Base-by-base conservation (phyloP, 2,888 invertebrate species). In the Rhorus exstirpatorius region DNA sequence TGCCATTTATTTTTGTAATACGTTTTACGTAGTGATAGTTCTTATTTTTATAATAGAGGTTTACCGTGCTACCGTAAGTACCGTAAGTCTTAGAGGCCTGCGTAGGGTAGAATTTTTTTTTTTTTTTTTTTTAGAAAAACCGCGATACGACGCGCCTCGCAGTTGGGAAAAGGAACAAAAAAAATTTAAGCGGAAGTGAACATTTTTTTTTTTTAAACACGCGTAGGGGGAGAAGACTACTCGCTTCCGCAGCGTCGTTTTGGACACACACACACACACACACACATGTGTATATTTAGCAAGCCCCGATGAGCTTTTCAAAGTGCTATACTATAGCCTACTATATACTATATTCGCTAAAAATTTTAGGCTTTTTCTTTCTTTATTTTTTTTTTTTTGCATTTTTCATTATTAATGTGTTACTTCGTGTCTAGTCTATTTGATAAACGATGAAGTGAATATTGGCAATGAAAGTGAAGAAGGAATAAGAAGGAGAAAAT, bases 11-110 rank as follows among this genome's bases (percentile, higher is more conserved):
- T 92, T 92, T 92, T 92, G 89, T 92, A 92, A 92, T 92, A 91
- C 91, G 92, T 92, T 92, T 46, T 92, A 92, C 90, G 92, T 92
- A 92, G 92, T 83, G 85, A 90, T 90, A 90, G 90, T 89, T 90
- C 87, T 90, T 90, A 90, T 90, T 90, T 90, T 90, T 90, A 90
- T 90, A 90, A 8, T 90, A 90, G 90, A 90, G 90, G 88, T 90
- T 90, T 90, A 90, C 88, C 90, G 88, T 90, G 90, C 90, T 90
- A 90, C 85, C 88, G 90, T 92, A 92, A 92, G 92, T 90, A 90
- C 87, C 88, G 89, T 92, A 92, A 92, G 92, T 92, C 92, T 92
- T 92, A 93, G 92, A 92, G 93, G 93, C 91, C 93, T 93, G 92
- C 91, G 90, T 90, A 90, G 85, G 84, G 85, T 89, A 88, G 87